Evolutionary conservation across 2,888 invertebrate species (phyloP).

Genomic region (Ethmia dodecea): DNA sequence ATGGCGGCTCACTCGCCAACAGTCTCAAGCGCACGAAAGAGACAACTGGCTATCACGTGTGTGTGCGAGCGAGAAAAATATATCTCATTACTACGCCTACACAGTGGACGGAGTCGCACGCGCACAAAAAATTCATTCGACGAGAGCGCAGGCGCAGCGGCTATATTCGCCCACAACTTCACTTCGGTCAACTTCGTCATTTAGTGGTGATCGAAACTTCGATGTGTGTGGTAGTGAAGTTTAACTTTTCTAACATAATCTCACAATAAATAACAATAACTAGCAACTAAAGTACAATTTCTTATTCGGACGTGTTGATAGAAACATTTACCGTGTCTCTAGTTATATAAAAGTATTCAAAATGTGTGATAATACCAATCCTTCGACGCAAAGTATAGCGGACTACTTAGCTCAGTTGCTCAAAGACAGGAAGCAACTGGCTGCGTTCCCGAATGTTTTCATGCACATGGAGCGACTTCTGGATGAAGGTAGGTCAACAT

Average conservation of each 20-base stretch:
- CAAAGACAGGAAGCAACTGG: slow-evolving; percentile 99
- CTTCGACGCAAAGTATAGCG: slow-evolving; percentile 97
- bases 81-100: slow-evolving; percentile 69
- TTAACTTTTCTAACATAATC: slow-evolving; percentile 76
- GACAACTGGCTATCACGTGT: slow-evolving; percentile 19
- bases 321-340: slow-evolving; percentile 65
- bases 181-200: slow-evolving; percentile 72
- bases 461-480: slow-evolving; percentile 98
- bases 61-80: slow-evolving; percentile 50
- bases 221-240: slow-evolving; percentile 76
- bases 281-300: slow-evolving; percentile 71
- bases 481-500: slow-evolving; percentile 93
- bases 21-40: slow-evolving; percentile 33
- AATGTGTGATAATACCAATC: slow-evolving; percentile 78
- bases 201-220: slow-evolving; percentile 74
- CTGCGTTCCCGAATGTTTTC: slow-evolving; percentile 99
- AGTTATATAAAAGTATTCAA: slow-evolving; percentile 62
- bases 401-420: slow-evolving; percentile 99
- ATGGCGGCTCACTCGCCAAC: slow-evolving; percentile 53
- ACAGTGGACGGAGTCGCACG: slow-evolving; percentile 66
- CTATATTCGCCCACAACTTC: slow-evolving; percentile 76
- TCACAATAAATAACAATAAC: slow-evolving; percentile 73
- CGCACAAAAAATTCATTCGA: slow-evolving; percentile 66
- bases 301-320: slow-evolving; percentile 59
- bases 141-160: slow-evolving; percentile 69